Percentiles rank a stretch among this genome's conserved stretches.
phyloP scores from a whole-genome alignment of 1,140 invertebrate species.

The Drosophila quadrilineata region DNA sequence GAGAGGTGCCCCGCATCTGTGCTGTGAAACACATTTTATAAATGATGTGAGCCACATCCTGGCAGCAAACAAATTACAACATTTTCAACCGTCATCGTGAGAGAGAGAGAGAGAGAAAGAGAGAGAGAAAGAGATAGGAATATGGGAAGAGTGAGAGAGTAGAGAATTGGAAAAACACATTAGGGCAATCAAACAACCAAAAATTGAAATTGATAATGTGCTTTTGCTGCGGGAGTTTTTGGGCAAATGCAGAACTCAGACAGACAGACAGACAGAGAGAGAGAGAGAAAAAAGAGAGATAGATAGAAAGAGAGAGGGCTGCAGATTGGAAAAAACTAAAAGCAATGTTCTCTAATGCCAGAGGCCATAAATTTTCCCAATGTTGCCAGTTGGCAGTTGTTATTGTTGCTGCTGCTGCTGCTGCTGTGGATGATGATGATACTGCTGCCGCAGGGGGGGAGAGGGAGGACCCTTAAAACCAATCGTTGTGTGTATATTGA shows the following conservation, averaged over 20 bases:
- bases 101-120: slow-evolving; percentile 15
- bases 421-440: slow-evolving; percentile 23
- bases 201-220: slow-evolving; percentile 78
- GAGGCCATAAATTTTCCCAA: slow-evolving; percentile 70
- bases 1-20: no score
- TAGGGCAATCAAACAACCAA: slow-evolving; percentile 72
- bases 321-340: slow-evolving; percentile 54
- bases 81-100: slow-evolving; percentile 57
- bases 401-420: slow-evolving; percentile 34
- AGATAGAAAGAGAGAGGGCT: no score
- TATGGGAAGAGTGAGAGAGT: background rate
- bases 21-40: no score
- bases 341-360: slow-evolving; percentile 63
- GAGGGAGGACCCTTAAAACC: slow-evolving; percentile 60
- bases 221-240: no score
- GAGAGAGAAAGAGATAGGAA: slow-evolving; percentile 14
- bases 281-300: no score
- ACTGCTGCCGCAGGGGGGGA: slow-evolving; percentile 18
- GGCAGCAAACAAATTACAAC: slow-evolving; percentile 67
- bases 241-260: no score
- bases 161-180: slow-evolving; percentile 74
- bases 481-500: slow-evolving; percentile 36
- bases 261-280: no score
- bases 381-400: slow-evolving; percentile 43
- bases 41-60: slow-evolving; percentile 64